Percentiles rank a stretch among this genome's conserved stretches.
These are phyloP conservation scores for Caenorhabditis sp. DNA, from an alignment of 2,888 invertebrate genomes.

Conservation along the genomic window DNA sequence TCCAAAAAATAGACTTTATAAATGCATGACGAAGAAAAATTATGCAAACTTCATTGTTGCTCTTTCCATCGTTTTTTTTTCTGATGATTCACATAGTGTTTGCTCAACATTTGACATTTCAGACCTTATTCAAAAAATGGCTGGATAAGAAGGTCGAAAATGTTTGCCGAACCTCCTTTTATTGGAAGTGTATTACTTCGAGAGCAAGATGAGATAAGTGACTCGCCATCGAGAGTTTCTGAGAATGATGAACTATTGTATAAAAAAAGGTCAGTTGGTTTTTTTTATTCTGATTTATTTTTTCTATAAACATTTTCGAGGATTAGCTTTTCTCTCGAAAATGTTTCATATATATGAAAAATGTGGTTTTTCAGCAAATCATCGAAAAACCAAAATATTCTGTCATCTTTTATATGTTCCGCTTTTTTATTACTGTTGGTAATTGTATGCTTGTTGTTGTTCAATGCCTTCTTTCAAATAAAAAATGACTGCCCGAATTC, in stretches of 20 bases:
- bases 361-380: background rate
- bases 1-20: background rate
- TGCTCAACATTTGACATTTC: background rate
- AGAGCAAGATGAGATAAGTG: conserved; percentile 6
- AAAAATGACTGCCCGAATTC: background rate
- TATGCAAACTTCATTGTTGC: background rate
- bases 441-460: background rate
- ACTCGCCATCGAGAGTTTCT: conserved; percentile 4
- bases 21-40: background rate
- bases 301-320: background rate
- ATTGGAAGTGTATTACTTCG: background rate
- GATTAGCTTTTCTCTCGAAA: background rate
- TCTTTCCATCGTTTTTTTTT: background rate
- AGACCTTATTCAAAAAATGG: no score
- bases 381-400: background rate
- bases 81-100: background rate
- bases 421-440: background rate
- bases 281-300: no score
- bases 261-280: conserved; percentile 3
- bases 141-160: no score
- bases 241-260: conserved; percentile 1
- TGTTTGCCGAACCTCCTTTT: background rate
- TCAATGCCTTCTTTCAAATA: background rate
- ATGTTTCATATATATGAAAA: background rate
- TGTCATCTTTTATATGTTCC: background rate